These are phyloP conservation scores for Chymomyza amoena DNA, from an alignment of 2,888 invertebrate genomes.

Conservation along the genomic window DNA sequence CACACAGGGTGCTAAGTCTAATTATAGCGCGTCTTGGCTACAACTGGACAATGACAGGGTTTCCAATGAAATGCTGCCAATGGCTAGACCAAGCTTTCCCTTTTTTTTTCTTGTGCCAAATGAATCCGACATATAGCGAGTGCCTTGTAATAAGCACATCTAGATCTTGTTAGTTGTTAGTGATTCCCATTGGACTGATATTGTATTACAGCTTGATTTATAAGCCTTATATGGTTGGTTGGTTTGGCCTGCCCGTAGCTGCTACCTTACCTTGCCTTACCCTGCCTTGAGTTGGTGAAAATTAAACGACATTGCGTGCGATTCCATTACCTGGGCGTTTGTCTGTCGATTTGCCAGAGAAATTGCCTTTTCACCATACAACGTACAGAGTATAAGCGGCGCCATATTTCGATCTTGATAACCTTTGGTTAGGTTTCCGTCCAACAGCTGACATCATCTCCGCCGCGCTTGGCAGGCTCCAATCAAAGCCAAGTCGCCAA, in stretches of 20 bases:
- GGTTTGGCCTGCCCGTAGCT: background rate
- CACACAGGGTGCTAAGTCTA: slow-evolving; percentile 8
- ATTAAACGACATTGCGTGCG: slow-evolving; percentile 61
- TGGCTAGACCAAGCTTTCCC: background rate
- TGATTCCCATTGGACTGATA: slow-evolving; percentile 3
- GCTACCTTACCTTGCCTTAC: background rate
- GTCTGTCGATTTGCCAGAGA: slow-evolving; percentile 12
- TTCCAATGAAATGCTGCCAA: background rate
- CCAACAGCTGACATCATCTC: slow-evolving; percentile 59
- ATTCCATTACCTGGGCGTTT: slow-evolving; percentile 62
- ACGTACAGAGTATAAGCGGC: background rate
- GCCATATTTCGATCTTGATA: slow-evolving; percentile 3
- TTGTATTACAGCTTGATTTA: slow-evolving; percentile 9
- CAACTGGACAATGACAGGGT: background rate
- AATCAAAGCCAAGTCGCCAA: slow-evolving; percentile 37
- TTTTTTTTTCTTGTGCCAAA: background rate
- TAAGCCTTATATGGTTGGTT: background rate
- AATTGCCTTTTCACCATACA: slow-evolving; percentile 5
- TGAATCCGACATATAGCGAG: background rate
- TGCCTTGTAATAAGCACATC: background rate
- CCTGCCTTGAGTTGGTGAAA: slow-evolving; percentile 6
- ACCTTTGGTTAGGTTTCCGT: background rate
- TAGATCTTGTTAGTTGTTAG: background rate
- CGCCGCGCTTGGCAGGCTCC: slow-evolving; percentile 16
- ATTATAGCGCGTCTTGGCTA: slow-evolving; percentile 1